Evolutionary conservation across 2,888 invertebrate genomes (phyloP), one percentile per base, ranked within the genome.

Genomic region (Antheraea yamamai): DNA sequence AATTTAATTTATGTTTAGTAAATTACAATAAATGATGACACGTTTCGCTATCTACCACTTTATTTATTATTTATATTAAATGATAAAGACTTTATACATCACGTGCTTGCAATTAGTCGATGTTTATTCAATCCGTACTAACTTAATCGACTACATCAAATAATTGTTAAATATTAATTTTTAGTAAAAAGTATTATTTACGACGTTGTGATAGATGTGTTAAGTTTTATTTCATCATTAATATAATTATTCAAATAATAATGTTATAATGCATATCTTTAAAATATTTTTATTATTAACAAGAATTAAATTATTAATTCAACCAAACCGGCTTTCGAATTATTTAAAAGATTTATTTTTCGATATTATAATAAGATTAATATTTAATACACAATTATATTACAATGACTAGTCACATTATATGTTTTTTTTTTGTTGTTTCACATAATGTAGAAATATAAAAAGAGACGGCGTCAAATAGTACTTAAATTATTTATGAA

Each of bases 201-300:
- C n/a, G 30, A 70, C 4, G 76, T 77, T 76, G 77, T 74, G 52
- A 75, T 18, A 72, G 77, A 81, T 82, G 82, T 86, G 80, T 82
- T 82, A 80, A 30, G 26, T 66, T 66, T 66, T 64, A 30, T 66
- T 66, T 66, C 4, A 16, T 66, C 26, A 16, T 66, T 66, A 20
- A 30, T 47, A 12, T 10, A 47, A 47, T 12, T 47, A 47, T 66
- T 66, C 26, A 74, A 72, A 78, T 74, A 75, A 76, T 80, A 75
- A 74, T 79, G 72, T 79, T 79, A 70, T 70, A 55, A 51, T 55
- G 16, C 70, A 55, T 68, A 16, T 35, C 35, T 52, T 52, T 55
- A 23, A 39, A 16, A 14, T 3, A 55, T 20, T n/a, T 35, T n/a
- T 20, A n/a, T n/a, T 23, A 61, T 61, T 61, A 47, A 47, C 47